These are phyloP conservation scores for Mesocentrotus franciscanus DNA, from an alignment of 53 echinoderm and acorn worm species.

Conservation along the genomic window DNA sequence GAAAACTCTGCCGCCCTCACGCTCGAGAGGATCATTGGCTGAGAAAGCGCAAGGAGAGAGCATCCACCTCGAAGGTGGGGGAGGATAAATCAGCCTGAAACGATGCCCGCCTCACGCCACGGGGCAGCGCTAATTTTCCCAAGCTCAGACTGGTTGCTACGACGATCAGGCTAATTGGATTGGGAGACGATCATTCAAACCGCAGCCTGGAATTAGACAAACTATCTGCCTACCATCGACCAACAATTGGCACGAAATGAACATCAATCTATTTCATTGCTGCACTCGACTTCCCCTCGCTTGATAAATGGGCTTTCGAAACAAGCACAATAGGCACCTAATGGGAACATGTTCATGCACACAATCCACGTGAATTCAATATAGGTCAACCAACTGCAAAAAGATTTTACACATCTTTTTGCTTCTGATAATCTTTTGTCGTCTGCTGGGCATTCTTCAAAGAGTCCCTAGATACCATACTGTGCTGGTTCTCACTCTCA, in stretches of 20 bases:
- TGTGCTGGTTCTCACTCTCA: background rate
- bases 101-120: slow-evolving; percentile 59
- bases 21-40: slow-evolving; percentile 20
- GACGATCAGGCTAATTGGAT: slow-evolving; percentile 54
- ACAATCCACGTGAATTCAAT: background rate
- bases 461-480: background rate
- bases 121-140: slow-evolving; percentile 52
- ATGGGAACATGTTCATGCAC: slow-evolving; percentile 8
- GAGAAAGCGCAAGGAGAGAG: slow-evolving; percentile 13
- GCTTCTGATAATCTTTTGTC: slow-evolving; percentile 39
- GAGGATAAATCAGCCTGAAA: slow-evolving; percentile 59
- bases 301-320: slow-evolving; percentile 5
- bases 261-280: slow-evolving; percentile 45
- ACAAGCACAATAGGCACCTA: background rate
- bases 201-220: slow-evolving; percentile 40
- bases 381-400: slow-evolving; percentile 2
- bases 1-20: slow-evolving; percentile 35
- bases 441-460: slow-evolving; percentile 5
- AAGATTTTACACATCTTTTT: slow-evolving; percentile 18
- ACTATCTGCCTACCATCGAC: slow-evolving; percentile 45
- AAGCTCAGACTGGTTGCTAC: slow-evolving; percentile 64
- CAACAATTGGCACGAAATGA: slow-evolving; percentile 49
- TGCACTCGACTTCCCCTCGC: slow-evolving; percentile 10
- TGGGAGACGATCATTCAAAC: slow-evolving; percentile 51
- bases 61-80: background rate